Percentiles rank a stretch among this genome's conserved stretches.
phyloP scores from a whole-genome alignment of 2,113 vertebrate species.

The Otus sunia region DNA sequence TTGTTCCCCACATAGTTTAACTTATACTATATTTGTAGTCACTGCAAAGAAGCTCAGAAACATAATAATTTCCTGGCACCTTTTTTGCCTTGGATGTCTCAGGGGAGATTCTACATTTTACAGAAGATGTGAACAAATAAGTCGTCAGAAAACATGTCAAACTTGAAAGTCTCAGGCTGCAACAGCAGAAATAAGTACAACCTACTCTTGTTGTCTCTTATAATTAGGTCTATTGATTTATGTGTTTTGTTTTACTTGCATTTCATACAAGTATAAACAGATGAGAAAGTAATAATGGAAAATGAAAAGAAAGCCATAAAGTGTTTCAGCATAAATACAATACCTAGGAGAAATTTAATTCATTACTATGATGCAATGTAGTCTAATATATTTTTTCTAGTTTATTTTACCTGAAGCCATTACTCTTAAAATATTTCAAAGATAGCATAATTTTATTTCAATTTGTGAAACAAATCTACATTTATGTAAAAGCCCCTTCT shows the following conservation, averaged over 20 bases:
- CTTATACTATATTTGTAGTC: not conserved
- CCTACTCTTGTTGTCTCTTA: not conserved
- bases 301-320: not conserved
- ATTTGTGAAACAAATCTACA: not conserved
- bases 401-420: not conserved
- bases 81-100: not conserved
- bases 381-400: not conserved
- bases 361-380: not conserved
- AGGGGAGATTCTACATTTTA: not conserved
- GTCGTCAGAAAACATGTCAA: conserved; percentile 4
- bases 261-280: not conserved
- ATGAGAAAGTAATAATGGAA: not conserved
- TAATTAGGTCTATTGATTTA: conserved; percentile 36
- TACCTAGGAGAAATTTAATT: not conserved
- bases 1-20: not conserved
- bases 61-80: not conserved
- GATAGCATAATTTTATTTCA: not conserved
- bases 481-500: not conserved
- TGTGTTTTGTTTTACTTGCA: not conserved
- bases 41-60: not conserved
- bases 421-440: not conserved
- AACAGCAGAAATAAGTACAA: not conserved
- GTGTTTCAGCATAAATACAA: not conserved
- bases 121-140: conserved; percentile 29
- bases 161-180: conserved; percentile 7